These are phyloP conservation scores for Sminthurinus signatus DNA, from an alignment of 1,140 invertebrate species.

Conservation along the genomic window DNA sequence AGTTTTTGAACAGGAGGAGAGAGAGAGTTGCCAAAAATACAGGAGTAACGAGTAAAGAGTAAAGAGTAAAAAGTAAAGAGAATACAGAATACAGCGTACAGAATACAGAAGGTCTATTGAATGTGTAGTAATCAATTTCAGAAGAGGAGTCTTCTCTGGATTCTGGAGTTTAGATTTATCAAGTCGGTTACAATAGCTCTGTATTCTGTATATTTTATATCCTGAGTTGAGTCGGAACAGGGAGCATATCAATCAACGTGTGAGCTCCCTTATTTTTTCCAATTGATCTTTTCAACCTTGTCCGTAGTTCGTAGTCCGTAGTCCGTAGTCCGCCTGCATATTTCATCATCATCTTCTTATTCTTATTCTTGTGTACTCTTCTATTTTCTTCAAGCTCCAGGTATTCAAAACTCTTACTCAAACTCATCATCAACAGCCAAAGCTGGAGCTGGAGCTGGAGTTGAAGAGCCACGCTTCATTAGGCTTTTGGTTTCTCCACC, in stretches of 20 bases:
- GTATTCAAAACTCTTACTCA: no score
- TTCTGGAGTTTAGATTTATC: conserved; percentile 38
- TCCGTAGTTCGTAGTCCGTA: no score
- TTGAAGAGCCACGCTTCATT: conserved; percentile 7
- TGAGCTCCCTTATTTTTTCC: conserved; percentile 22
- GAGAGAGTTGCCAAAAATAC: conserved; percentile 30
- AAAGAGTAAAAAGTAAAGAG: no score
- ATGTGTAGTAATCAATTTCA: conserved; percentile 40
- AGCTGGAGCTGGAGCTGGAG: no score
- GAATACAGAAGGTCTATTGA: conserved; percentile 31
- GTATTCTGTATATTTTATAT: conserved; percentile 26
- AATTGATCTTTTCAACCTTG: conserved; percentile 32
- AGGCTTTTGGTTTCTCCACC: no score
- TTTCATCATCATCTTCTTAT: conserved; percentile 15
- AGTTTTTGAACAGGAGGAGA: neutral
- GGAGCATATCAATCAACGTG: conserved; percentile 35
- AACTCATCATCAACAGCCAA: conserved; percentile 9
- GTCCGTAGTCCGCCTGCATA: no score
- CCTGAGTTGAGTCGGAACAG: conserved; percentile 23
- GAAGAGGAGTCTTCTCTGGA: conserved; percentile 21
- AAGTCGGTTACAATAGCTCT: conserved; percentile 31
- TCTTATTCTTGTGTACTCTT: neutral
- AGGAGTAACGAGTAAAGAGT: no score
- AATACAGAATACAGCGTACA: no score
- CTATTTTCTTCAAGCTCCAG: conserved; percentile 4